Conservation (phyloP, 2,797 vertebrate species). For the Choloepus didactylus region DNA sequence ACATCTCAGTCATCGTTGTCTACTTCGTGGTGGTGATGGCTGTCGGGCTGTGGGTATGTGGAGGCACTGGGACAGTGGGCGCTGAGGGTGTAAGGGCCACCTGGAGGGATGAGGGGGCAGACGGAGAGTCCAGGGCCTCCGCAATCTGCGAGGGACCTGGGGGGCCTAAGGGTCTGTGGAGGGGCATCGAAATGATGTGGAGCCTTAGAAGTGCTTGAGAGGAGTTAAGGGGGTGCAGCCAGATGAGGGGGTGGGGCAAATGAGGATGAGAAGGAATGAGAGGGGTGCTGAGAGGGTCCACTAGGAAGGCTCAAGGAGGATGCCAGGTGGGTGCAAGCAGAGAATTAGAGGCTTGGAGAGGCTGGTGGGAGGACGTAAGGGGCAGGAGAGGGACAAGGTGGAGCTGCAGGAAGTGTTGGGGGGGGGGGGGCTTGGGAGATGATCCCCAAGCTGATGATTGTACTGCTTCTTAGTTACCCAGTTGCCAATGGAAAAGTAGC, state of each 20-base stretch:
- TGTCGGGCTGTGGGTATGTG: conserved; percentile 96
- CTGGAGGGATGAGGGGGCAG: fast-evolving
- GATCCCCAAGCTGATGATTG: background rate
- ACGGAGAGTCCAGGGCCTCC: fast-evolving
- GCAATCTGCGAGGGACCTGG: background rate
- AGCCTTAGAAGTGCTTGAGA: background rate
- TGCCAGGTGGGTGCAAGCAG: background rate
- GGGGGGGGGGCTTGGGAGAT: background rate
- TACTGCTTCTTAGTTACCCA: background rate
- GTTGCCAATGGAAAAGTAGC: background rate
- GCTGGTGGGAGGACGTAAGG: background rate
- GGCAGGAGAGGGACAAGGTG: background rate
- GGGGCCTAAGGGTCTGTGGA: background rate
- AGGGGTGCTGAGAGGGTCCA: background rate
- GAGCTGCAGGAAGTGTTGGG: background rate
- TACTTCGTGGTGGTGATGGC: conserved; percentile 96
- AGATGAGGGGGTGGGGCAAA: background rate
- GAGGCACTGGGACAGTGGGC: background rate
- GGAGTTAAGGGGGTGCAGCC: background rate
- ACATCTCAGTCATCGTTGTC: conserved; percentile 96
- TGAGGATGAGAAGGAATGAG: background rate
- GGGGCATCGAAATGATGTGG: background rate
- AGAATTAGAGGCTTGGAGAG: background rate
- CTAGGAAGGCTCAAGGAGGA: background rate
- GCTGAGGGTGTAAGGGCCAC: background rate